Evolutionary conservation across 2,797 vertebrate species (phyloP), one percentile per base, ranked within the genome.

Genomic region (Gymnoscopelus braueri): DNA sequence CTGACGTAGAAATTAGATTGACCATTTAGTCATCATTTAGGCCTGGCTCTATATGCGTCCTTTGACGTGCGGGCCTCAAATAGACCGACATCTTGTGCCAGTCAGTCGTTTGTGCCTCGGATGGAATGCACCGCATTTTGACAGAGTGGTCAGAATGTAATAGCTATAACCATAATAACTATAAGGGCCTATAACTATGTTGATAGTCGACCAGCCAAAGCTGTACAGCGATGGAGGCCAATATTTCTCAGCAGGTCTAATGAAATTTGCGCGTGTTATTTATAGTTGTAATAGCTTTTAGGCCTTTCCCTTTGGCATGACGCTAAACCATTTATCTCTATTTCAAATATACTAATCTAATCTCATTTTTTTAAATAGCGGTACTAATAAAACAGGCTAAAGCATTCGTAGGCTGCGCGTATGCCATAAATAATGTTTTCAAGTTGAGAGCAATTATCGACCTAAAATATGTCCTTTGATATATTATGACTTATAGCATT

Each of bases 1-100:
- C 63, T 72, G 72, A 74, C 51, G 26, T 49, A 60, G 39, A 62
- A 76, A 67, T 68, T n/a, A 60, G n/a, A 71, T n/a, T 35, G 47
- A 60, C 15, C 58, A 65, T 51, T 64, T 26, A 74, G 78, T 60
- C 69, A 51, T 60, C 26, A 35, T 13, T 32, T 58, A n/a, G 29
- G 35, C 12, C 9, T 44, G 14, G 23, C 23, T 23, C 24, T 56
- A 12, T 15, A 15, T 6, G 35, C 61, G 49, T 63, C 60, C 70
- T 78, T 44, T 68, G 64, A 64, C 65, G 56, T 51, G 58, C 39
- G 39, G 8, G 49, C 58, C 44, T 67, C 3, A 67, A 79, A 68
- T 5, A 69, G 59, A 64, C 35, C 3, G 0, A 58, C 29, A 55
- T 23, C 56, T 26, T 24, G 54, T 65, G 73, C 77, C 66, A 64